phyloP scores from a whole-genome alignment of 2,797 vertebrate species.

The Distichodus sexfasciatus region DNA sequence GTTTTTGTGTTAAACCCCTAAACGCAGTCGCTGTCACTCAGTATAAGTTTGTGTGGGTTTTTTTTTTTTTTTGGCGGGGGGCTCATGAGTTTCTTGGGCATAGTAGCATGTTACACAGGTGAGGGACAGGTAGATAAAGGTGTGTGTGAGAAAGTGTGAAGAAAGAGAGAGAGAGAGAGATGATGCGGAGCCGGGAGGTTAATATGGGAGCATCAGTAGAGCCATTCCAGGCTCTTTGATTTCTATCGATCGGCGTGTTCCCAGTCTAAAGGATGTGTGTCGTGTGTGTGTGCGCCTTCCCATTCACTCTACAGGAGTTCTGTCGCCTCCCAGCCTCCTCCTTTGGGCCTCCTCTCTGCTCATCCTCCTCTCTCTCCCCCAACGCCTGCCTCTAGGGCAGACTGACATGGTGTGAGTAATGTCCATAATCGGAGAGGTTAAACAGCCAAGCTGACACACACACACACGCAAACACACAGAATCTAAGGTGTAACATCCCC shows the following conservation, averaged over 20 bases:
- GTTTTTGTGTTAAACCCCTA: slow-evolving; percentile 63
- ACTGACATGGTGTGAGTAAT: slow-evolving; percentile 43
- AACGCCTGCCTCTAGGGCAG: slow-evolving; percentile 16
- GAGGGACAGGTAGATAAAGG: slow-evolving; percentile 52
- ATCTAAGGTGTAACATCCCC: slow-evolving; percentile 54
- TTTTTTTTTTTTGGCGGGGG: slow-evolving; percentile 1
- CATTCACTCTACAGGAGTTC: slow-evolving; percentile 18
- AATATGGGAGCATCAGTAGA: slow-evolving; percentile 65
- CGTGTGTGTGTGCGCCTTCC: slow-evolving; percentile 11
- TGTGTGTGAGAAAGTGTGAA: slow-evolving; percentile 6
- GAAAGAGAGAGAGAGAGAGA: slow-evolving; percentile 43
- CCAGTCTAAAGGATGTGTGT: slow-evolving; percentile 40
- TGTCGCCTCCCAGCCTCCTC: slow-evolving; percentile 13
- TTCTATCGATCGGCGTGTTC: slow-evolving; percentile 73
- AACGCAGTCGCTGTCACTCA: slow-evolving; percentile 55
- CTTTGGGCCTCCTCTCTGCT: not conserved
- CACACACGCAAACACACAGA: slow-evolving; percentile 21
- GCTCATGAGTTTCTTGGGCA: too few relatives aligned
- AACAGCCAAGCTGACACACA: slow-evolving; percentile 42
- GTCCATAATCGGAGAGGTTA: slow-evolving; percentile 54
- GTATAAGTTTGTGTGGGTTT: slow-evolving; percentile 11
- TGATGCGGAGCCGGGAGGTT: slow-evolving; percentile 51
- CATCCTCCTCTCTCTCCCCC: not conserved
- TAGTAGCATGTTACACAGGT: slow-evolving; percentile 43
- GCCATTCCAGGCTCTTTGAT: slow-evolving; percentile 75